Base-by-base conservation (phyloP, 2,888 invertebrate genomes). In the Andrena bucephala region DNA sequence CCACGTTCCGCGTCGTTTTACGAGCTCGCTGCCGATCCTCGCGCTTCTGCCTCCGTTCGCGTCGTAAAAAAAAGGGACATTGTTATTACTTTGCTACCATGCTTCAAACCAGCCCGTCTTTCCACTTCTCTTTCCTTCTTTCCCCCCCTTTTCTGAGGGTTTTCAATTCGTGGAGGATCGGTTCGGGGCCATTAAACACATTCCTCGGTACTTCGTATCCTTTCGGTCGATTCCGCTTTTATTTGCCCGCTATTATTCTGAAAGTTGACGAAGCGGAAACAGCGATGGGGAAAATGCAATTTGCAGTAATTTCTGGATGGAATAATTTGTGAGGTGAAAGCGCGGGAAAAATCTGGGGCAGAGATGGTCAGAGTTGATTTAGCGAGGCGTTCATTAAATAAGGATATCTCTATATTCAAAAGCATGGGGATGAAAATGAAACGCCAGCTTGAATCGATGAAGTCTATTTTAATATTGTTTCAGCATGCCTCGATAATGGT, bases 41-140 rank as follows among this genome's bases (percentile, higher is more conserved):
- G 69, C 27, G 54, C 77, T 69, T 66, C 52, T 29, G 66, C 62
- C 57, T 48, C 57, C 63, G 27, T 68, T 42, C 60, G n/a, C 27
- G 65, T 68, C 81, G 57, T 85, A 85, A 86, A 85, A 77, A 77
- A 54, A 76, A n/a, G 72, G 63, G 73, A 76, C 77, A 70, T 62
- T 73, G 75, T 84, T 86, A 80, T 81, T 77, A 67, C 77, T 73
- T 50, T n/a, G 77, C 74, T 80, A 84, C 63, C 77, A 50, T 20
- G 75, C 36, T 65, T 77, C 66, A 33, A 74, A 36, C 57, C 48
- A 1, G 36, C 16, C 33, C 52, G 13, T 33, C 20, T 57, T 59
- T 27, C 50, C 48, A 33, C 29, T 59, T 29, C 33, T 42, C 33
- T 48, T 5, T 42, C 20, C 27, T 13, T 52, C 20, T 29, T 54